Evolutionary conservation across 2,888 invertebrate species (phyloP).

Genomic region (Mythimna impura): DNA sequence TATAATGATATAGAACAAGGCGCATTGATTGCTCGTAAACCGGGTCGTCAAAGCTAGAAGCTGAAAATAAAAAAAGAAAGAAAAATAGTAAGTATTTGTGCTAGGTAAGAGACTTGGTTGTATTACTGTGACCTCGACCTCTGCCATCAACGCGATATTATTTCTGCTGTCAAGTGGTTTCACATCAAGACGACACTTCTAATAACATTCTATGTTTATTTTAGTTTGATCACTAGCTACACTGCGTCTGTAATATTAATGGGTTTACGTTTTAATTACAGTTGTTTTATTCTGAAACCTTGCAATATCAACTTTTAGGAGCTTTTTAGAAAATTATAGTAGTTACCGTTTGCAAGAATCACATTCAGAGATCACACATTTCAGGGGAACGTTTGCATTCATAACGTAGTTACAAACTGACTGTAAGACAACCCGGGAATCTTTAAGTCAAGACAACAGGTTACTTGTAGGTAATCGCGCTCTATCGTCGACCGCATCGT

Average conservation of each 20-base stretch:
- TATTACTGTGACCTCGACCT: slow-evolving; percentile 29
- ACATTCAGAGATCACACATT: too few relatives aligned
- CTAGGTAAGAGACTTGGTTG: not conserved
- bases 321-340: too few relatives aligned
- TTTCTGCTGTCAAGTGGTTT: slow-evolving; percentile 23
- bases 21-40: slow-evolving; percentile 24
- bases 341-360: too few relatives aligned
- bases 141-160: slow-evolving; percentile 22
- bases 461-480: too few relatives aligned
- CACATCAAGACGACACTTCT: slow-evolving; percentile 1
- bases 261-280: not conserved
- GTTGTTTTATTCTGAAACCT: not conserved
- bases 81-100: slow-evolving; percentile 19
- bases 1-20: slow-evolving; percentile 17
- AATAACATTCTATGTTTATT: slow-evolving; percentile 39
- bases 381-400: too few relatives aligned
- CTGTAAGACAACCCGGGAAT: too few relatives aligned
- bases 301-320: too few relatives aligned
- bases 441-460: too few relatives aligned
- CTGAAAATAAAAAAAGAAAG: not conserved
- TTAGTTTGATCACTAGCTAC: slow-evolving; percentile 9
- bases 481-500: too few relatives aligned
- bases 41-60: slow-evolving; percentile 11
- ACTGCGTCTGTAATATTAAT: not conserved
- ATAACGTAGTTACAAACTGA: too few relatives aligned